Conservation (phyloP, 2,888 invertebrate genomes). For the Lamellibrachia satsuma region DNA sequence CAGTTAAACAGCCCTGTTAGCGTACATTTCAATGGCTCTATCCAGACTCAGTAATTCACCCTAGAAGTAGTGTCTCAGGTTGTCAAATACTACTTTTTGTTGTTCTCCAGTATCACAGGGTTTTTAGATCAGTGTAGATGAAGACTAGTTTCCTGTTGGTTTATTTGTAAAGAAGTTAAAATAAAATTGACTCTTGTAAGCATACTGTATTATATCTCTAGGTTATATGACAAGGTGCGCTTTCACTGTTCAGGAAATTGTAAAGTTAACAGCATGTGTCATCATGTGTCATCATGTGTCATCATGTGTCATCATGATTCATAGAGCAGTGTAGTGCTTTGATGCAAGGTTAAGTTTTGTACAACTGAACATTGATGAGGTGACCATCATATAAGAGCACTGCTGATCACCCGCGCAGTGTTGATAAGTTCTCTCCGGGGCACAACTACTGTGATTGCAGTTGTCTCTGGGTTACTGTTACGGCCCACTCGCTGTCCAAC, state of each 20-base stretch:
- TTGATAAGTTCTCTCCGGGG: no score
- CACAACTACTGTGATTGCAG: no score
- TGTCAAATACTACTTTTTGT: neutral
- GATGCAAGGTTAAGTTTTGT: neutral
- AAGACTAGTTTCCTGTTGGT: neutral
- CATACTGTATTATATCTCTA: neutral
- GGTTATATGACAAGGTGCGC: neutral
- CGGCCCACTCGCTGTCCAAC: neutral
- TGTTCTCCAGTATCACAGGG: neutral
- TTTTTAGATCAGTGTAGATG: neutral
- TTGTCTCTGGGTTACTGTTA: no score
- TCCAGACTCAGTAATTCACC: neutral
- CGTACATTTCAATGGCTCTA: neutral
- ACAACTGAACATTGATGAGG: neutral
- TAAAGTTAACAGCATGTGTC: neutral
- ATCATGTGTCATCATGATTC: neutral
- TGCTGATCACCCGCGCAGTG: no score
- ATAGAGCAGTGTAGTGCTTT: neutral
- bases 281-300: neutral
- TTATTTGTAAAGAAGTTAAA: neutral
- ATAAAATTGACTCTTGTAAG: no score
- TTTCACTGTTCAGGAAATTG: no score
- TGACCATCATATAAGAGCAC: neutral
- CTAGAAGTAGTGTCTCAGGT: neutral
- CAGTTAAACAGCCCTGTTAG: neutral